Percentiles rank a stretch among this genome's conserved stretches.
phyloP scores from a whole-genome alignment of 2,113 vertebrate species.

The Sapajus apella region DNA sequence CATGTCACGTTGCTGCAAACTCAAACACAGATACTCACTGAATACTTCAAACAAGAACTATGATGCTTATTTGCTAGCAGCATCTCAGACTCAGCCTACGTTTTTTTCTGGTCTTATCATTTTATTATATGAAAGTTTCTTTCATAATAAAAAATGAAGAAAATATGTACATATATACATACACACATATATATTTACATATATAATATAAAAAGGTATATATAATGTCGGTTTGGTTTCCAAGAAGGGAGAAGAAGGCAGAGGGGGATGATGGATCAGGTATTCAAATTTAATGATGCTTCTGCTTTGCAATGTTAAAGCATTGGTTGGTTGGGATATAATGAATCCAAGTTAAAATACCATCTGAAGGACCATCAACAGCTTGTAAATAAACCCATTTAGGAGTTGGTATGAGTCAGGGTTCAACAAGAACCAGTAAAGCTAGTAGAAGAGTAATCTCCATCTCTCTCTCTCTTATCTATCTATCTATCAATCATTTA shows the following conservation, averaged over 20 bases:
- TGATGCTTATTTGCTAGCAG: neutral
- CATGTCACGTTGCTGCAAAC: neutral
- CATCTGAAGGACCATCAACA: neutral
- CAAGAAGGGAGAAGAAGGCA: neutral
- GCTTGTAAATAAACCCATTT: neutral
- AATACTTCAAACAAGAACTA: neutral
- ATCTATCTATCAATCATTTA: too few species aligned
- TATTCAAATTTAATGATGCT: too few species aligned
- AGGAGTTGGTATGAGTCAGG: neutral
- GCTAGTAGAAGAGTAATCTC: neutral
- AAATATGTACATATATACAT: neutral
- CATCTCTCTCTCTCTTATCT: neutral
- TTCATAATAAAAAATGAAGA: neutral
- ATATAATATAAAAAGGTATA: neutral
- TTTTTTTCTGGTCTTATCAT: neutral
- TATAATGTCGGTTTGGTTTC: neutral
- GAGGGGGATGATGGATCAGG: neutral
- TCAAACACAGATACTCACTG: too few species aligned
- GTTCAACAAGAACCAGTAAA: too few species aligned
- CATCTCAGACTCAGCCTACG: neutral
- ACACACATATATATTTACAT: neutral
- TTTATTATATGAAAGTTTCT: neutral
- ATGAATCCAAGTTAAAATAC: neutral
- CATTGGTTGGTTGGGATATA: neutral
- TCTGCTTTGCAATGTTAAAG: neutral